Base-by-base conservation (phyloP, 2,888 invertebrate genomes). In the Patella pellucida region DNA sequence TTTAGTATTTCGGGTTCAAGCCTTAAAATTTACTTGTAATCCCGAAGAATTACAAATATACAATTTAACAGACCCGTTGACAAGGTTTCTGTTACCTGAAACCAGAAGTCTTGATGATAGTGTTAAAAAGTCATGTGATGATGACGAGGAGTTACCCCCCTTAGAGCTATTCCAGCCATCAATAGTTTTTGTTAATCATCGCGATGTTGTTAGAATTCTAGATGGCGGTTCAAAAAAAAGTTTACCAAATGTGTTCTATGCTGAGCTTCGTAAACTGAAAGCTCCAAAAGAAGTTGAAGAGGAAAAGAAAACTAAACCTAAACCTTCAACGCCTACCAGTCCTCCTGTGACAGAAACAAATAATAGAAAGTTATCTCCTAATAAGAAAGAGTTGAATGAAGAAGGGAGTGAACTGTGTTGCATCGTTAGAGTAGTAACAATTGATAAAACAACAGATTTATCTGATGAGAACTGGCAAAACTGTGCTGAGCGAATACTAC, bases 371-470 rank as follows among this genome's bases (percentile, higher is more conserved):
- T 52, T 67, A 27, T 75, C 71, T 2, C 16, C 52, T 11, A 68
- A 52, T 27, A 79, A 72, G 56, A 71, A 74, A 31, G 71, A 75
- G 16, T 23, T 68, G 15, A 76, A 68, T n/a, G 71, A 76, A 19
- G 52, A 50, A 3, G 41, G n/a, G 4, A 71, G 67, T 16, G 71
- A 74, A 27, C 52, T 81, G 11, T 74, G 76, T 50, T 83, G 83
- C 73, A 76, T 85, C 74, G 86, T 88, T 0, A 76, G 86, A 51
- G 88, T 88, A 11, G 80, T 87, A n/a, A 82, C 84, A 16, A 79
- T 87, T 19, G 85, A 86, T 67, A 78, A 81, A 54, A 79, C 84
- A 69, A 79, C 82, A 11, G 79, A 80, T 50, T 67, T 83, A 41
- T 80, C 84, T 54, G 78, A 81, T 31, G 76, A 82, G 19, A 72